Percentiles rank a stretch among this genome's conserved stretches.
Conservation (phyloP, 2,888 invertebrate genomes). For the Dysmachus trigonus region DNA sequence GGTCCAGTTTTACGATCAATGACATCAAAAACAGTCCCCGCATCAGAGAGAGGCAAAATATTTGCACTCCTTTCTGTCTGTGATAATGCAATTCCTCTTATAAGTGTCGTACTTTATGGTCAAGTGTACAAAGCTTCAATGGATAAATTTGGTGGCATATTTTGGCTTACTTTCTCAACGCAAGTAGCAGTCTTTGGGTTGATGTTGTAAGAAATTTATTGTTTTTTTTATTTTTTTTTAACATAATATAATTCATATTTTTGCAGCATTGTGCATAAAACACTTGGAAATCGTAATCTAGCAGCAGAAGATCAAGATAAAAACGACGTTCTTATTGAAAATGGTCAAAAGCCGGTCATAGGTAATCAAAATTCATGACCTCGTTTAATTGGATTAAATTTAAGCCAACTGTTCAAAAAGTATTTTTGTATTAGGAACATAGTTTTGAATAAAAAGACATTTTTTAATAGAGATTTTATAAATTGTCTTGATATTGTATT, state of each 20-base stretch:
- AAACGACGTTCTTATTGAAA: slow-evolving; percentile 55
- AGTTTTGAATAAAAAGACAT: not conserved
- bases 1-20: slow-evolving; percentile 83
- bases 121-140: slow-evolving; percentile 76
- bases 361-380: not conserved
- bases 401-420: not conserved
- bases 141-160: slow-evolving; percentile 70
- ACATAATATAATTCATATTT: slow-evolving; percentile 30
- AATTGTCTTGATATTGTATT: no score
- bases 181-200: slow-evolving; percentile 74
- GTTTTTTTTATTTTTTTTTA: not conserved
- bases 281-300: slow-evolving; percentile 57
- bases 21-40: slow-evolving; percentile 79
- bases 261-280: slow-evolving; percentile 61
- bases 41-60: slow-evolving; percentile 80
- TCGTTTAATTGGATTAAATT: not conserved
- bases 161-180: slow-evolving; percentile 76
- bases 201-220: slow-evolving; percentile 70
- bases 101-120: slow-evolving; percentile 77
- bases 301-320: slow-evolving; percentile 58
- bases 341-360: not conserved
- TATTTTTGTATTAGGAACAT: not conserved
- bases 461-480: no score
- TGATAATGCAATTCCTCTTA: slow-evolving; percentile 80
- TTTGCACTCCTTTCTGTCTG: slow-evolving; percentile 81